A percentile compares a stretch with the other conserved stretches of the same genome.
Conservation (phyloP, 2,113 vertebrate species). For the Semicossyphus pulcher region DNA sequence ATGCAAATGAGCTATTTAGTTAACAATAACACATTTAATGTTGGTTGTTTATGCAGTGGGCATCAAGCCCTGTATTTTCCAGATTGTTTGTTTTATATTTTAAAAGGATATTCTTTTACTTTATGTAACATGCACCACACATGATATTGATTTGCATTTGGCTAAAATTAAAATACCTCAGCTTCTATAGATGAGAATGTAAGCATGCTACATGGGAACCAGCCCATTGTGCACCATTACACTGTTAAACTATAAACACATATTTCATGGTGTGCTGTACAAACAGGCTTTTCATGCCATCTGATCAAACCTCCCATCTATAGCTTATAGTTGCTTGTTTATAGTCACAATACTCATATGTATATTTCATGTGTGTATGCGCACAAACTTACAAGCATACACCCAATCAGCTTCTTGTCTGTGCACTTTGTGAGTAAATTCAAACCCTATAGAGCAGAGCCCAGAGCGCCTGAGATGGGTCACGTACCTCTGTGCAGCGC, state of each 20-base stretch:
- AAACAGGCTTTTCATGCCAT: conserved; percentile 21
- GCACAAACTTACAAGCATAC: conserved; percentile 1
- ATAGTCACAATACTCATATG: conserved; percentile 8
- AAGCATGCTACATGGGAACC: conserved; percentile 21
- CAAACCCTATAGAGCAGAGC: conserved; percentile 44
- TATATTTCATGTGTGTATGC: conserved; percentile 1
- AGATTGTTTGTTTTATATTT: conserved; percentile 57
- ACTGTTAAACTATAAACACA: conserved; percentile 1
- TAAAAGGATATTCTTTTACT: conserved; percentile 39
- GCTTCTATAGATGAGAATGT: background rate
- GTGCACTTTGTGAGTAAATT: conserved; percentile 50
- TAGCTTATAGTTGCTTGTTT: conserved; percentile 12
- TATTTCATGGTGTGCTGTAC: conserved; percentile 14
- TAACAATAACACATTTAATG: background rate
- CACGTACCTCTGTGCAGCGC: conserved; percentile 61
- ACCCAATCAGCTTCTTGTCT: background rate
- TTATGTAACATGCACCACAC: background rate
- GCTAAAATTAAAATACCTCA: conserved; percentile 14
- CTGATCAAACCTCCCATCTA: background rate
- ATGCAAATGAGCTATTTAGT: background rate
- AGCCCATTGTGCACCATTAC: background rate
- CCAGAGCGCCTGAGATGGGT: conserved; percentile 50
- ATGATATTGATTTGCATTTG: background rate
- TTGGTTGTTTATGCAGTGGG: background rate
- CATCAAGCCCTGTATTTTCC: background rate